Evolutionary conservation across 2,797 vertebrate species (phyloP).

Genomic region (Micrastur ruficollis): DNA sequence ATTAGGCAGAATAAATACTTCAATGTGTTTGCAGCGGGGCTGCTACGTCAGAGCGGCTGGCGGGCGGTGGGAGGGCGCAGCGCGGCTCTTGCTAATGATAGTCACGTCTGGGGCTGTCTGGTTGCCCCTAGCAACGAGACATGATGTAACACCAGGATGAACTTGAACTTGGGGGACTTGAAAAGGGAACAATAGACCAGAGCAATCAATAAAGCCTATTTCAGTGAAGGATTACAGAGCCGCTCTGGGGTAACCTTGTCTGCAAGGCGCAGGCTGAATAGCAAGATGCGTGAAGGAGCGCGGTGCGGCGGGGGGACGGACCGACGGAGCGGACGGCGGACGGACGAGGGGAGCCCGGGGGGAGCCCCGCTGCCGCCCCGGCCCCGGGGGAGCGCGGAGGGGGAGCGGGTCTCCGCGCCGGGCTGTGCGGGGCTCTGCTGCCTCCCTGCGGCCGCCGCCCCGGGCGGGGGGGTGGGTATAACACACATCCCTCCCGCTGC

Average conservation of each 20-base stretch:
- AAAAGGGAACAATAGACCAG: conserved; percentile 92
- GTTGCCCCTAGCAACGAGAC: conserved; percentile 96
- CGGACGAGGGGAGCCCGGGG: background rate
- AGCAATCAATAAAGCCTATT: conserved; percentile 92
- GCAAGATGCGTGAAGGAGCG: conserved; percentile 79
- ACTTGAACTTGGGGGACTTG: conserved; percentile 95
- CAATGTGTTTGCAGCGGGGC: conserved; percentile 82
- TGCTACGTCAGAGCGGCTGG: conserved; percentile 81
- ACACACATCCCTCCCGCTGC: no score
- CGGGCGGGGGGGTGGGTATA: no score
- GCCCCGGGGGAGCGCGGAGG: no score
- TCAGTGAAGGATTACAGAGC: conserved; percentile 91
- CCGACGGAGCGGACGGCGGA: background rate
- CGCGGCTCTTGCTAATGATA: conserved; percentile 89
- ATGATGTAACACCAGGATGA: conserved; percentile 96
- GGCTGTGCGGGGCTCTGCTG: no score
- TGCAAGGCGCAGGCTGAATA: conserved; percentile 82
- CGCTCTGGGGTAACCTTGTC: conserved; percentile 86
- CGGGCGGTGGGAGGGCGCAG: conserved; percentile 80
- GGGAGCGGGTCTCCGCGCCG: no score
- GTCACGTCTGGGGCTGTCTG: conserved; percentile 97
- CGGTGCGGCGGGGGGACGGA: background rate
- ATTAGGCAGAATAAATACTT: conserved; percentile 84
- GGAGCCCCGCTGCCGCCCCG: no score
- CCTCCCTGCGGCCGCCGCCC: no score